Evolutionary conservation across 1,140 invertebrate species (phyloP).

Genomic region (Theocolax elegans): DNA sequence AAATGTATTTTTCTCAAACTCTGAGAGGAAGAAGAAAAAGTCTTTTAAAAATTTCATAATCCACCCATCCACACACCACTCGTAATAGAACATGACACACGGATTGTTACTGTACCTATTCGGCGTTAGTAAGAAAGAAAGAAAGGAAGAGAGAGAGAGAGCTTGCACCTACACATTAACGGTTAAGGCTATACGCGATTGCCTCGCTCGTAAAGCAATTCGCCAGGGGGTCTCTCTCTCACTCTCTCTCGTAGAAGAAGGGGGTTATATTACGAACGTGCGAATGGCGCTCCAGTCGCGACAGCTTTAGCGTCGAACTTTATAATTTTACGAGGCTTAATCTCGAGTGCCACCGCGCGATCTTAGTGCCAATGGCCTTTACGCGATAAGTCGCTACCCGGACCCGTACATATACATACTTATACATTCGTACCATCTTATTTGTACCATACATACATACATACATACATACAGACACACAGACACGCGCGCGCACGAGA

Average conservation of each 20-base stretch:
- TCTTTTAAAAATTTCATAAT: too few relatives aligned
- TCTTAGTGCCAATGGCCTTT: slow-evolving; percentile 10
- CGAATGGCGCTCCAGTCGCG: slow-evolving; percentile 53
- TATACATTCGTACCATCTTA: too few relatives aligned
- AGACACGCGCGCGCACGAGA: neutral
- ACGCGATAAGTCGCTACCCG: slow-evolving; percentile 7
- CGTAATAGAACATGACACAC: too few relatives aligned
- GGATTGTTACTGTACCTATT: too few relatives aligned
- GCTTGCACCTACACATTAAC: too few relatives aligned
- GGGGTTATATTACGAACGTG: slow-evolving; percentile 52
- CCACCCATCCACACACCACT: too few relatives aligned
- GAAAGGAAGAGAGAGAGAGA: neutral
- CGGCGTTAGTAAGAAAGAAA: neutral
- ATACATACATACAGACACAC: neutral
- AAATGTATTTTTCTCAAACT: too few relatives aligned
- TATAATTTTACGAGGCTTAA: slow-evolving; percentile 60
- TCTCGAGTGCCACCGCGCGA: slow-evolving; percentile 45
- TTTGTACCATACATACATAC: too few relatives aligned
- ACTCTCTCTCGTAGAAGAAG: too few relatives aligned
- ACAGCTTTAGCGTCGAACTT: slow-evolving; percentile 55
- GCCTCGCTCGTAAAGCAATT: slow-evolving; percentile 58
- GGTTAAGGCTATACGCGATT: slow-evolving; percentile 14
- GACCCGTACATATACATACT: too few relatives aligned
- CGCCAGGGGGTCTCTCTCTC: slow-evolving; percentile 29
- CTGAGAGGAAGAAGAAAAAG: too few relatives aligned